These are phyloP conservation scores for Mamestra brassicae DNA, from an alignment of 2,888 invertebrate species.

Conservation along the genomic window DNA sequence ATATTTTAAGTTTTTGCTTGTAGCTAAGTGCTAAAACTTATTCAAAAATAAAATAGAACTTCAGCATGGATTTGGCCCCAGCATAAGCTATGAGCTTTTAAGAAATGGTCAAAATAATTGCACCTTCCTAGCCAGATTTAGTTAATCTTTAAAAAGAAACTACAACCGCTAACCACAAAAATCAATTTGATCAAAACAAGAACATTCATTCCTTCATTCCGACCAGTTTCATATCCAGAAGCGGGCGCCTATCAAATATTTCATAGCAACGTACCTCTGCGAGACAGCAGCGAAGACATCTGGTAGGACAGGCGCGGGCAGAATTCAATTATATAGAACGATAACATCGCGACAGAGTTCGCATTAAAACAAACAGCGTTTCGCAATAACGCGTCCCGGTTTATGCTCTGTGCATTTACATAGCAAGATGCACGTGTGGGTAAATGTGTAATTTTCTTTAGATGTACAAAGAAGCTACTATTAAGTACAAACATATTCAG, in stretches of 20 bases:
- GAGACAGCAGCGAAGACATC: constrained; percentile 76
- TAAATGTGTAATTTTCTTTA: constrained; percentile 27
- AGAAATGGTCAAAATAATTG: no score
- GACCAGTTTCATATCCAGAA: constrained; percentile 68
- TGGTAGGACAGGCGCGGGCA: constrained; percentile 80
- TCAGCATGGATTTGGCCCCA: no score
- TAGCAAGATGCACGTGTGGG: constrained; percentile 53
- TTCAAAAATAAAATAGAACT: no score
- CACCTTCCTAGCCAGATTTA: not conserved
- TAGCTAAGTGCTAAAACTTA: no score
- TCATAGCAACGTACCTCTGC: constrained; percentile 82
- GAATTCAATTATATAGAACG: constrained; percentile 81
- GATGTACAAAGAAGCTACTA: not conserved
- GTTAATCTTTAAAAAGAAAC: not conserved
- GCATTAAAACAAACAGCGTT: constrained; percentile 80
- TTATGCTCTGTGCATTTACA: constrained; percentile 70
- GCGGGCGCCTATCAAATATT: constrained; percentile 83
- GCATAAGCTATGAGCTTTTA: no score
- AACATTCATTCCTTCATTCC: constrained; percentile 61
- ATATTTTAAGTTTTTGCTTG: no score
- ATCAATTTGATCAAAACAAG: constrained; percentile 67
- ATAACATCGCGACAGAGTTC: constrained; percentile 76
- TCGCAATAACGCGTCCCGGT: constrained; percentile 66
- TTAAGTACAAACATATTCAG: not conserved
- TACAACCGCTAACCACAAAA: constrained; percentile 52